A percentile compares a stretch with the other conserved stretches of the same genome.
Evolutionary conservation across 2,113 vertebrate species (phyloP).

Genomic region (Ptyas mucosa): DNA sequence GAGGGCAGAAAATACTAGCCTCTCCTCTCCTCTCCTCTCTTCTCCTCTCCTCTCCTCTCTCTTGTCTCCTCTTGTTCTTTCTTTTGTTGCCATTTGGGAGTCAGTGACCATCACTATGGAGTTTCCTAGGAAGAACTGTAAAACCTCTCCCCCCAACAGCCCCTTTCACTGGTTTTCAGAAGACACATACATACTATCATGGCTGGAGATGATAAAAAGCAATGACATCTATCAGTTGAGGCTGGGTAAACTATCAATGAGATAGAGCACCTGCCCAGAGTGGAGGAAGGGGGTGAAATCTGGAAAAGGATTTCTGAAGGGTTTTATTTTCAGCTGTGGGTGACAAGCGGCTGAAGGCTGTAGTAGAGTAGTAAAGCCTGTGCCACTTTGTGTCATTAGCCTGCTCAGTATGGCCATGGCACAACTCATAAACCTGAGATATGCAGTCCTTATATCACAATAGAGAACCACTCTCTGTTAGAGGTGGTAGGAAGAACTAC

Average conservation of each 20-base stretch:
- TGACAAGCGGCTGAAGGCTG: background rate
- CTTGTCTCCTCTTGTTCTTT: background rate
- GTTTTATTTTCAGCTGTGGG: background rate
- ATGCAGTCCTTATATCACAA: background rate
- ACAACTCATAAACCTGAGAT: background rate
- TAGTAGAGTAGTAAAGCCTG: background rate
- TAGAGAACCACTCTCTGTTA: background rate
- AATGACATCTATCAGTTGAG: background rate
- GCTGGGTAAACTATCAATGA: background rate
- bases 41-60: background rate
- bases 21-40: background rate
- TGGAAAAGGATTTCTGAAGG: background rate
- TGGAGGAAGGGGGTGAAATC: background rate
- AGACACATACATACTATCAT: background rate
- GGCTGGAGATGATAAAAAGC: background rate
- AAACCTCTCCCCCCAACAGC: background rate
- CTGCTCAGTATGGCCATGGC: background rate
- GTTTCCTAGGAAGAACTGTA: background rate
- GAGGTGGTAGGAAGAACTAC: background rate
- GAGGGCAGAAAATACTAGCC: background rate
- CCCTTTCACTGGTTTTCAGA: background rate
- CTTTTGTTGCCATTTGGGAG: background rate
- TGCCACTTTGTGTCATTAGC: background rate
- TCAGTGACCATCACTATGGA: background rate
- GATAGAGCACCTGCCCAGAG: background rate